These are phyloP conservation scores for Amphibalanus amphitrite DNA, from an alignment of 1,140 invertebrate genomes.

Conservation along the genomic window DNA sequence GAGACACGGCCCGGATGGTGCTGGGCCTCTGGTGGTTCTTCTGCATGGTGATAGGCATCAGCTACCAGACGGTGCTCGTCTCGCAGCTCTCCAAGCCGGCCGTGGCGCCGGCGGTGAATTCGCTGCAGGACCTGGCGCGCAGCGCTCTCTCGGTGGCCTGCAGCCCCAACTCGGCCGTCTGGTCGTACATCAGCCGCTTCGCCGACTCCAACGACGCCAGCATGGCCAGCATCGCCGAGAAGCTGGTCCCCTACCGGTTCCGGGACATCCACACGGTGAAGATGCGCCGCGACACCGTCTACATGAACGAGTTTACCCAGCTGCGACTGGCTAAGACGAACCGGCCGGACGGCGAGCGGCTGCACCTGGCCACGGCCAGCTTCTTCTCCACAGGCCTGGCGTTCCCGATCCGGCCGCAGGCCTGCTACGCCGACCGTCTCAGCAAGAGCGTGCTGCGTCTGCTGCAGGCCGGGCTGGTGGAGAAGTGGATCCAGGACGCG, in stretches of 20 bases:
- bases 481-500: background rate
- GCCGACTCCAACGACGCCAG: background rate
- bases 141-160: background rate
- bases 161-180: background rate
- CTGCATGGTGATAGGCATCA: slow-evolving; percentile 11
- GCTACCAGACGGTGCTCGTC: slow-evolving; percentile 12
- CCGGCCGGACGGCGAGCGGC: background rate
- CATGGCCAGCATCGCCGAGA: background rate
- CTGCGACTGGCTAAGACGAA: background rate
- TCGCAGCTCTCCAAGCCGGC: slow-evolving; percentile 14
- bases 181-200: background rate
- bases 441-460: background rate
- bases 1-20: slow-evolving; percentile 3
- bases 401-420: background rate
- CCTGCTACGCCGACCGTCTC: background rate
- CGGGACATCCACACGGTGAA: background rate
- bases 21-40: slow-evolving; percentile 15
- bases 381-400: background rate
- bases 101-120: slow-evolving; percentile 14
- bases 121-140: slow-evolving; percentile 8
- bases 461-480: background rate
- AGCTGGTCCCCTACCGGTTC: background rate
- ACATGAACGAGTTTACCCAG: background rate
- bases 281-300: background rate
- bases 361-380: background rate